Evolutionary conservation across 2,888 invertebrate species (phyloP), one percentile per base, ranked within the genome.

Genomic region (Drosophila suboccidentalis): DNA sequence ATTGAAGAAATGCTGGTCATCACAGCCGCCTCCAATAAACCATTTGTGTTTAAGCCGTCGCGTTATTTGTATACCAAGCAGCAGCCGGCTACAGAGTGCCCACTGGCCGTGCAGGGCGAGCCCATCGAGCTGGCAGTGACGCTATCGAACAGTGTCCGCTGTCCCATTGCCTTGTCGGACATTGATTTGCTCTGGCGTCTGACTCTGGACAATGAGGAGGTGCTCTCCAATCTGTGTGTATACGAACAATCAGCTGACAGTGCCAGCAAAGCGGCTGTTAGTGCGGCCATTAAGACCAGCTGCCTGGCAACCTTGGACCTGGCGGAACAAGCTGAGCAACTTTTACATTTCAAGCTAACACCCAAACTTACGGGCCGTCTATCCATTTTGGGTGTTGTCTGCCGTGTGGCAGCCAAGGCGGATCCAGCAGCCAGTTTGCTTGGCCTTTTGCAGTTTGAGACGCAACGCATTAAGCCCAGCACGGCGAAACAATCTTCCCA

Each of bases 21-120:
- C 70, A 95, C 95, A 73, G 95, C 95, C 70, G 95, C 95, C 3
- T 95, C 95, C 65, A 95, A 95, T 53, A 93, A 94, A 3, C 93
- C 95, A 22, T 95, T 96, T 93, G 94, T 96, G 74, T 97, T 97
- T 91, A 96, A 96, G 89, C 97, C 97, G 0, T 95, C 96, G 1
- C 93, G 96, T 32, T 96, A 96, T 75, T 93, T 97, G 58, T 96
- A 96, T 90, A 96, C 95, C 0, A 94, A 94, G 75, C 94, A 94
- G 63, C 95, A 95, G 63, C 95, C 96, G 72, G 95, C 95, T 78
- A 93, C 93, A 50, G 93, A 93, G 53, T 95, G 94, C 86, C 96
- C 97, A 2, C 93, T 95, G 22, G 96, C 96, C 10, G 95, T 97
- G 51, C 94, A 96, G 80, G 96, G 96, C 91, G 98, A 98, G 92